Conservation (phyloP, 2,113 vertebrate genomes). For the Sigmodon hispidus region DNA sequence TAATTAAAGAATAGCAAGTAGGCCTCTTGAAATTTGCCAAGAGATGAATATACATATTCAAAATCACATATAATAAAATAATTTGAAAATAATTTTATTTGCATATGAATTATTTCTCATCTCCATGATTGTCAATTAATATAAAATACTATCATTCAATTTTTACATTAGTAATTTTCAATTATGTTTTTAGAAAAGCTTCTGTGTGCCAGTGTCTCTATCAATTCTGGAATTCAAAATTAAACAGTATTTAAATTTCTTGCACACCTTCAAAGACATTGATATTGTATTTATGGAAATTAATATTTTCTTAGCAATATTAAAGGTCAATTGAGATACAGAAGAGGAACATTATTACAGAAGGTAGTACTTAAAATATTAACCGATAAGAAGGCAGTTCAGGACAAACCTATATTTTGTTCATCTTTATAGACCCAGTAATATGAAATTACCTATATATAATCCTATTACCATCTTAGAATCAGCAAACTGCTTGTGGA, state of each 20-base stretch:
- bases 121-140: background rate
- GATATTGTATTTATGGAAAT: background rate
- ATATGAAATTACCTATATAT: background rate
- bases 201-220: rapidly evolving
- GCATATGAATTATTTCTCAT: background rate
- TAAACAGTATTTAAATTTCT: background rate
- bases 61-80: background rate
- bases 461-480: background rate
- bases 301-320: background rate
- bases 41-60: background rate
- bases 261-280: background rate
- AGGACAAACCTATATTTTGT: background rate
- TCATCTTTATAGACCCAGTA: background rate
- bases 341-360: background rate
- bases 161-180: background rate
- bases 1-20: background rate
- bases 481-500: background rate
- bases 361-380: background rate
- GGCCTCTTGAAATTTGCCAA: background rate
- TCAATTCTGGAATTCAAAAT: background rate
- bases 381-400: background rate
- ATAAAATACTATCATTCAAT: background rate
- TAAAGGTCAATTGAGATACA: background rate
- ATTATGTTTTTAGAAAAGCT: background rate
- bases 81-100: background rate